Percentiles rank a stretch among this genome's conserved stretches.
phyloP scores from a whole-genome alignment of 2,113 vertebrate species.

The Mesitornis unicolor region DNA sequence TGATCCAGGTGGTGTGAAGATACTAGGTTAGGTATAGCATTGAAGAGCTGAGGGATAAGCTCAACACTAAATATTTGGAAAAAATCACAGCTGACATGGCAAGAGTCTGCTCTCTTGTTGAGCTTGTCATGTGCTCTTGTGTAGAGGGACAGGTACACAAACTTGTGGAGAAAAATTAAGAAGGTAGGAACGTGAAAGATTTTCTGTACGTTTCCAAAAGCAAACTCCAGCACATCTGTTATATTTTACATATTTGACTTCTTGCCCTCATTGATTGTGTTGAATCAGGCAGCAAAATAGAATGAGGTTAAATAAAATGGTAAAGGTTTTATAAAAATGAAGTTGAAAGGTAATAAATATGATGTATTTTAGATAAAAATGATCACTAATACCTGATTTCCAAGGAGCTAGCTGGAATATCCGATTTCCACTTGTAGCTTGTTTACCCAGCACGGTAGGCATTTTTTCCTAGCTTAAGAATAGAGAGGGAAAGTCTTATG shows the following conservation, averaged over 20 bases:
- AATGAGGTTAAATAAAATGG: not conserved
- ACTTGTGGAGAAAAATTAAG: not conserved
- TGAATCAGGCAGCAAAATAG: not conserved
- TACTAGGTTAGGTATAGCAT: not conserved
- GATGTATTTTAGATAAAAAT: not conserved
- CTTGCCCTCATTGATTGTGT: not conserved
- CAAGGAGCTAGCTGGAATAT: not conserved
- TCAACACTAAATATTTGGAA: not conserved
- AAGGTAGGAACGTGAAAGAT: not conserved
- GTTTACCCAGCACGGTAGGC: not conserved
- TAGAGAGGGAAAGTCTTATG: not conserved
- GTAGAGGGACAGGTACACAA: not conserved
- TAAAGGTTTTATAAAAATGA: not conserved
- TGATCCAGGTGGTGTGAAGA: conserved; percentile 28
- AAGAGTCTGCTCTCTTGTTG: not conserved
- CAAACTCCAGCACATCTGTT: not conserved
- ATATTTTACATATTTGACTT: not conserved
- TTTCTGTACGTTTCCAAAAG: not conserved
- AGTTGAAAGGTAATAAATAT: not conserved
- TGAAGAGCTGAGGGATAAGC: not conserved
- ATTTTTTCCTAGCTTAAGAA: not conserved
- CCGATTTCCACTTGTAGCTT: not conserved
- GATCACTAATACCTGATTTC: not conserved
- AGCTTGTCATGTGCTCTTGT: fast-evolving
- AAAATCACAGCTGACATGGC: not conserved